Percentiles rank a stretch among this genome's conserved stretches.
Evolutionary conservation across 2,113 vertebrate species (phyloP).

Genomic region (Oreochromis tanganicae): DNA sequence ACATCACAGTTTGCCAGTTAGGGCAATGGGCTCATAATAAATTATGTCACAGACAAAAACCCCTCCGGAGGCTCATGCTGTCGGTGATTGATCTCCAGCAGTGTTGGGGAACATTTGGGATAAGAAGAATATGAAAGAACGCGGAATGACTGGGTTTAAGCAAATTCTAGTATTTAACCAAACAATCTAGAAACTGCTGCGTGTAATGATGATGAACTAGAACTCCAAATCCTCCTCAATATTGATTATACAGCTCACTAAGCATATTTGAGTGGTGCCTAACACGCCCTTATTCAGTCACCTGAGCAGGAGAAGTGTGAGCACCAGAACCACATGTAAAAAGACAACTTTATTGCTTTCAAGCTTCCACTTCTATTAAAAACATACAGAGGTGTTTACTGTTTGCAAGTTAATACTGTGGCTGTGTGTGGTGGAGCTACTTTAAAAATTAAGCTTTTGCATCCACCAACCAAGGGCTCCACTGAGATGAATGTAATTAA

Average conservation of each 20-base stretch:
- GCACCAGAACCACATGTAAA: not conserved
- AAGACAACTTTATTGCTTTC: not conserved
- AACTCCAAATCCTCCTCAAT: not conserved
- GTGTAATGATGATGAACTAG: not conserved
- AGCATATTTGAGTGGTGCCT: not conserved
- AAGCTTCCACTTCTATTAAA: not conserved
- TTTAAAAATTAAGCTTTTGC: rapidly evolving
- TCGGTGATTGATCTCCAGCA: not conserved
- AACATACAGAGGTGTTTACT: not conserved
- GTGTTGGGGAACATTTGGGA: not conserved
- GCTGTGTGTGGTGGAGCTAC: not conserved
- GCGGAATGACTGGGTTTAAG: not conserved
- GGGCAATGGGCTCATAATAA: slow-evolving; percentile 6
- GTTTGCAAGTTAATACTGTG: not conserved
- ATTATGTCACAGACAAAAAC: not conserved
- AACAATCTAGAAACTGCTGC: not conserved
- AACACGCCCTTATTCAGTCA: not conserved
- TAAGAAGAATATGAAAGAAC: not conserved
- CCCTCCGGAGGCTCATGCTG: not conserved
- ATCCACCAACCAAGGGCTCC: not conserved
- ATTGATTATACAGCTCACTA: not conserved
- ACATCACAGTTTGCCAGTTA: not conserved
- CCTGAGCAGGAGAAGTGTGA: not conserved
- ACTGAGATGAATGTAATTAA: rapidly evolving
- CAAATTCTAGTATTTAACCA: not conserved